A percentile compares a stretch with the other conserved stretches of the same genome.
phyloP scores from a whole-genome alignment of 2,113 vertebrate species.

The Leptobrachium ailaonicum region DNA sequence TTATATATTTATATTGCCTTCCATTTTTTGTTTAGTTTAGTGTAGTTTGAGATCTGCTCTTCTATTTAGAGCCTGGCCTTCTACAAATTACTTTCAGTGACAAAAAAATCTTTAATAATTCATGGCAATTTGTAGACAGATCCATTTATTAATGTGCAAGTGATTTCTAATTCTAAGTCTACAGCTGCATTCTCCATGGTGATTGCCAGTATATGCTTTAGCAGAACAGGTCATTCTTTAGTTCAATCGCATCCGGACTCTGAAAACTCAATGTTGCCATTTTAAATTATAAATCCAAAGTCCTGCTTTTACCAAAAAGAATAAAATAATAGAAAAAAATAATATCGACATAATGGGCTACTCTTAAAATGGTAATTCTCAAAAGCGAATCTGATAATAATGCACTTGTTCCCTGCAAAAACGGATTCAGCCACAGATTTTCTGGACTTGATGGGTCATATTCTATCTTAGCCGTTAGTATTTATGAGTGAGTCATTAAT shows the following conservation, averaged over 20 bases:
- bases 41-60: constrained; percentile 8
- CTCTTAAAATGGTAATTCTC: too few relatives aligned
- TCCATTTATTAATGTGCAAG: constrained; percentile 16
- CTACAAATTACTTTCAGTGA: constrained; percentile 32
- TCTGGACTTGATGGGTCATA: too few relatives aligned
- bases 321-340: constrained; percentile 4
- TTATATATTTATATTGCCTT: constrained; percentile 30
- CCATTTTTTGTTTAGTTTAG: constrained; percentile 34
- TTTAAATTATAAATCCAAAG: neutral
- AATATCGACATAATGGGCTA: too few relatives aligned
- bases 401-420: too few relatives aligned
- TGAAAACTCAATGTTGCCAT: constrained; percentile 18
- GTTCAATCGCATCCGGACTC: neutral
- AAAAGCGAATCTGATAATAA: too few relatives aligned
- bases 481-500: too few relatives aligned
- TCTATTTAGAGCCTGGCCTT: constrained; percentile 7
- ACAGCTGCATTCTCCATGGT: neutral
- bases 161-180: constrained; percentile 6
- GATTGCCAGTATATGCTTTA: neutral
- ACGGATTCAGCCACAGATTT: too few relatives aligned
- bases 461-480: too few relatives aligned
- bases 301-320: neutral
- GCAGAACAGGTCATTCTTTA: neutral
- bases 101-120: constrained; percentile 25
- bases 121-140: constrained; percentile 23